These are phyloP conservation scores for Callimorpha dominula DNA, from an alignment of 2,888 invertebrate genomes.

Conservation along the genomic window DNA sequence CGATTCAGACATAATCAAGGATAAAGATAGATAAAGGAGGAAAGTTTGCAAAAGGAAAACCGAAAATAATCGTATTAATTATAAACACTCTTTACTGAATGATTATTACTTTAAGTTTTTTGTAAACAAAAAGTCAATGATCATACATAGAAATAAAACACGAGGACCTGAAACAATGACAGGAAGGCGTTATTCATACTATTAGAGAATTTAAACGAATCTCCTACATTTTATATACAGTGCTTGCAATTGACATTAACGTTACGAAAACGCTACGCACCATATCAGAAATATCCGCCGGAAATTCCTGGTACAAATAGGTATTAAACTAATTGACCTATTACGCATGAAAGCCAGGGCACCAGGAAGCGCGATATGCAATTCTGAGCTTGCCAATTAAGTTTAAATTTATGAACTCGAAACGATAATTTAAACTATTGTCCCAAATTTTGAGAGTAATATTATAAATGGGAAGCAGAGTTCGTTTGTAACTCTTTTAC, in stretches of 20 bases:
- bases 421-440: background rate
- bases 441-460: background rate
- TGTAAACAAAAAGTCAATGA: no score
- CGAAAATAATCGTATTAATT: no score
- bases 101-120: no score
- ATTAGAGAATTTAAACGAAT: background rate
- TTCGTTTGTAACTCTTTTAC: no score
- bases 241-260: background rate
- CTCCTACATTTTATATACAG: background rate
- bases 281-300: background rate
- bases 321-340: slow-evolving; percentile 6
- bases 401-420: slow-evolving; percentile 1
- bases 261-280: background rate
- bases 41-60: no score
- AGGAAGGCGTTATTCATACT: background rate
- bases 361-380: slow-evolving; percentile 2
- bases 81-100: no score
- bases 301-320: slow-evolving; percentile 5
- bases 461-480: no score
- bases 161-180: background rate
- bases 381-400: slow-evolving; percentile 1
- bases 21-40: no score
- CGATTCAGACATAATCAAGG: no score
- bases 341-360: background rate
- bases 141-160: no score